Evolutionary conservation across 37 sponge, comb jelly and placozoan species (phyloP).

Genomic region (Spongia lamella): DNA sequence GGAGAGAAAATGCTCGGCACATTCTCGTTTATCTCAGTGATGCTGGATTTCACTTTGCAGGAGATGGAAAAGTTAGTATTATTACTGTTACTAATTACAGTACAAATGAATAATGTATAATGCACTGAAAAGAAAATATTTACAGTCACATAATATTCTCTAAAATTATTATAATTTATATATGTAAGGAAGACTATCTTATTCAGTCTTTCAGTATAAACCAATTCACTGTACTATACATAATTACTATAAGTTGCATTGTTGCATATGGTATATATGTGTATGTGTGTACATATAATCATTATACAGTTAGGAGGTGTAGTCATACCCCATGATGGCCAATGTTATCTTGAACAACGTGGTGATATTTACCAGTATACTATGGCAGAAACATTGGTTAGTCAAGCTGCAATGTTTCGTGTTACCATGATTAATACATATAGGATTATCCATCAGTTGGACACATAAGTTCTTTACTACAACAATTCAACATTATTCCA

Average conservation of each 20-base stretch:
- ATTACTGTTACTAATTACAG: no score
- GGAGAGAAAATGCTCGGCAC: constrained; percentile 80
- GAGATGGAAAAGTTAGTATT: constrained; percentile 86
- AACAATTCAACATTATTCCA: constrained; percentile 68
- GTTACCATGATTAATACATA: neutral
- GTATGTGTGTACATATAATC: no score
- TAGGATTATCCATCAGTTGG: constrained; percentile 88
- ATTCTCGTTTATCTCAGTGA: constrained; percentile 85
- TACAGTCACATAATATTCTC: no score
- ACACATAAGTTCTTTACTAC: constrained; percentile 50
- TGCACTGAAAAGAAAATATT: no score
- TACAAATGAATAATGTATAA: no score
- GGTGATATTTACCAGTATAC: constrained; percentile 1
- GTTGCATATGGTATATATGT: no score
- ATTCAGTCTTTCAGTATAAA: no score
- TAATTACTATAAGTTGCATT: no score
- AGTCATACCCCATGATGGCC: constrained; percentile 53
- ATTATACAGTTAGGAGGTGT: constrained; percentile 62
- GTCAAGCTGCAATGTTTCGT: constrained; percentile 1
- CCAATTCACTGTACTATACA: no score
- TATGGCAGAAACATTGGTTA: neutral
- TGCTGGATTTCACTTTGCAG: constrained; percentile 92
- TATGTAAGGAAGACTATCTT: no score
- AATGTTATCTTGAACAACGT: constrained; percentile 21
- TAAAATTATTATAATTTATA: no score